These are phyloP conservation scores for Podocnemis expansa DNA, from an alignment of 2,113 vertebrate genomes.

Conservation along the genomic window DNA sequence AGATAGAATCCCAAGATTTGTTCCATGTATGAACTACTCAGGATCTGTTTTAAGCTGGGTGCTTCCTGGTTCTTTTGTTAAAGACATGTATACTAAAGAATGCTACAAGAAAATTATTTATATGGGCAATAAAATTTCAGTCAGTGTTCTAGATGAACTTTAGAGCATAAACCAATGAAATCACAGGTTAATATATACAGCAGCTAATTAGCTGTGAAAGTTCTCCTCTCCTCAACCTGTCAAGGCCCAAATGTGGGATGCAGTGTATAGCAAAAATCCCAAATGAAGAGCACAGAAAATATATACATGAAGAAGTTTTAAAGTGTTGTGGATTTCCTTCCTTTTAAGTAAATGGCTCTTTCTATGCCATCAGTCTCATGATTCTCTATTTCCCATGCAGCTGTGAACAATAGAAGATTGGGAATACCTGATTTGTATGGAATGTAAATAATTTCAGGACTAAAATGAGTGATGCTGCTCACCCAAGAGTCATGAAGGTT, in stretches of 20 bases:
- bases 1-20: background rate
- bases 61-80: background rate
- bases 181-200: background rate
- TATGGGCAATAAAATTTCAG: background rate
- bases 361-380: background rate
- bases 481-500: background rate
- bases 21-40: background rate
- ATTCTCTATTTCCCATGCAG: background rate
- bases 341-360: background rate
- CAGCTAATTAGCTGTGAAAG: background rate
- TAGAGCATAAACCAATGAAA: background rate
- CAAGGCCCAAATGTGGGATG: background rate
- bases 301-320: background rate
- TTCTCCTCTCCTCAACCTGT: background rate
- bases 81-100: background rate
- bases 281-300: background rate
- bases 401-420: background rate
- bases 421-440: background rate
- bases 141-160: background rate
- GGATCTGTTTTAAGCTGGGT: fast-evolving
- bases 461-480: background rate
- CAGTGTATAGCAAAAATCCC: background rate
- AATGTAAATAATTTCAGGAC: background rate
- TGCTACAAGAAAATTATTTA: background rate
- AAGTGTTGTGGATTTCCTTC: background rate